phyloP scores from a whole-genome alignment of 2,113 vertebrate genomes.

The Sebastes schlegelii region DNA sequence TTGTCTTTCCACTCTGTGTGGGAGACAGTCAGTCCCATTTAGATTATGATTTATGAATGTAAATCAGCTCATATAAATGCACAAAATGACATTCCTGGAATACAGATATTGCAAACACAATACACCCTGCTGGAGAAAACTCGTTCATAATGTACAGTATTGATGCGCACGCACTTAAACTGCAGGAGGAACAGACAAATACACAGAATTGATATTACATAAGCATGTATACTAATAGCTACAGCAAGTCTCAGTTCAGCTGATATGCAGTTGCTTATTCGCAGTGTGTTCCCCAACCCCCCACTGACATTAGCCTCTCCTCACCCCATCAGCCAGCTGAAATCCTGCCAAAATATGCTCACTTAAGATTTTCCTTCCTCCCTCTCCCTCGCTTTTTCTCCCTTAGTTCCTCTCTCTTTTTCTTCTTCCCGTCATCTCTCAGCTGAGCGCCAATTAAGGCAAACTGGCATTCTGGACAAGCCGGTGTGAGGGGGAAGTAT shows the following conservation, averaged over 20 bases:
- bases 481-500: conserved; percentile 31
- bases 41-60: conserved; percentile 41
- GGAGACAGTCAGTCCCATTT: conserved; percentile 29
- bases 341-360: conserved; percentile 73
- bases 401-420: conserved; percentile 38
- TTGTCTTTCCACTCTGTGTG: not conserved
- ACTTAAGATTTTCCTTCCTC: conserved; percentile 59
- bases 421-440: conserved; percentile 45
- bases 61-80: conserved; percentile 16
- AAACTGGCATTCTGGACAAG: conserved; percentile 71
- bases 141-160: not conserved
- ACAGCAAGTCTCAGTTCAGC: conserved; percentile 37
- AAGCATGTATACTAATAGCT: conserved; percentile 21
- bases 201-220: conserved; percentile 2
- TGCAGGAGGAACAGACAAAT: conserved; percentile 1
- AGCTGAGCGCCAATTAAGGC: conserved; percentile 75
- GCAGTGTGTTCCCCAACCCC: conserved; percentile 52
- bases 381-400: conserved; percentile 43
- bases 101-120: not conserved
- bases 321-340: conserved; percentile 71
- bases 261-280: conserved; percentile 43
- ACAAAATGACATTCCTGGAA: conserved; percentile 6
- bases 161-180: not conserved
- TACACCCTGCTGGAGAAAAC: not conserved
- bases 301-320: conserved; percentile 66